phyloP scores from a whole-genome alignment of 1,140 invertebrate species.

The Pararge aegeria region DNA sequence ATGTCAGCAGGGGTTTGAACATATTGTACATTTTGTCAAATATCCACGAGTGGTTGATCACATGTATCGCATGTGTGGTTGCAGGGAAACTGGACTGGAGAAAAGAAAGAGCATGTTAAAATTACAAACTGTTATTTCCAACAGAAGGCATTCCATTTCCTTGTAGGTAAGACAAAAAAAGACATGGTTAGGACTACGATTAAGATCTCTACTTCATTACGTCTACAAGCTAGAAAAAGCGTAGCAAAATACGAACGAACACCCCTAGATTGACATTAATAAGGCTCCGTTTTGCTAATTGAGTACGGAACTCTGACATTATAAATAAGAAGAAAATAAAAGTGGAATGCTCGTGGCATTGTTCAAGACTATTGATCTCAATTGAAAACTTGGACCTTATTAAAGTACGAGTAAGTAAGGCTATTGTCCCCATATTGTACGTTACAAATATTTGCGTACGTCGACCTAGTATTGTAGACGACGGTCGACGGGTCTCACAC shows the following conservation, averaged over 20 bases:
- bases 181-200: too few relatives aligned
- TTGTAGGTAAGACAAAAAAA: too few relatives aligned
- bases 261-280: too few relatives aligned
- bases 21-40: slow-evolving; percentile 89
- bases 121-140: background rate
- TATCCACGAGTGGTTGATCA: slow-evolving; percentile 89
- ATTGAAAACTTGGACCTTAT: background rate
- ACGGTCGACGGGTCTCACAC: background rate
- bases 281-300: too few relatives aligned
- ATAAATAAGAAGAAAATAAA: background rate
- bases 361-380: background rate
- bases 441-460: background rate
- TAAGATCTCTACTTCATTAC: too few relatives aligned
- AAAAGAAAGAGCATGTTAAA: background rate
- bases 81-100: slow-evolving; percentile 86
- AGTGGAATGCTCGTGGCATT: background rate
- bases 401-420: slow-evolving; percentile 4
- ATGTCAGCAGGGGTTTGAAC: slow-evolving; percentile 87
- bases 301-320: too few relatives aligned
- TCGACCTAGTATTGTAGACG: background rate
- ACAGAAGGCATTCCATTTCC: too few relatives aligned
- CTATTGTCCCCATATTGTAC: slow-evolving; percentile 6
- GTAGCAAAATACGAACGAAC: too few relatives aligned
- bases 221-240: too few relatives aligned
- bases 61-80: slow-evolving; percentile 86